phyloP scores from a whole-genome alignment of 2,113 vertebrate species.

The Montifringilla adamsi region DNA sequence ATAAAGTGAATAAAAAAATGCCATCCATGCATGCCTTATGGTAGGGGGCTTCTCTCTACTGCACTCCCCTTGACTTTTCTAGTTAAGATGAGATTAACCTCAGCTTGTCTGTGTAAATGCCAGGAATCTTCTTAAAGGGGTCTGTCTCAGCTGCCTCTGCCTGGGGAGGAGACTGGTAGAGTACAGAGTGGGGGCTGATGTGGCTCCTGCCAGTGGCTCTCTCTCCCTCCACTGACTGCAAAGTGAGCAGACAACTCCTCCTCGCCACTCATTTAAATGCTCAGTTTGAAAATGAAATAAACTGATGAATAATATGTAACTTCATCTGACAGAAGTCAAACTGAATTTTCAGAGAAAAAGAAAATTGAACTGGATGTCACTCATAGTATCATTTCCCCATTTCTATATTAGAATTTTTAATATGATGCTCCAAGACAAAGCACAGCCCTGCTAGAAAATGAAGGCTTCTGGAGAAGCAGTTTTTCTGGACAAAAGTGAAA shows the following conservation, averaged over 20 bases:
- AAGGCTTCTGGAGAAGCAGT: background rate
- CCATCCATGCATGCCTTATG: background rate
- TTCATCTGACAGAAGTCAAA: background rate
- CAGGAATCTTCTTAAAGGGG: background rate
- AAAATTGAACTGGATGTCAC: background rate
- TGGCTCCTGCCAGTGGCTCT: background rate
- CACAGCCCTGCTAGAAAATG: background rate
- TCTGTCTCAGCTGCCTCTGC: background rate
- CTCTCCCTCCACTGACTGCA: background rate
- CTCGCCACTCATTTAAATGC: background rate
- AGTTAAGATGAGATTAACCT: background rate
- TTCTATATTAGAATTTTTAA: background rate
- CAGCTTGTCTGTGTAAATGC: background rate
- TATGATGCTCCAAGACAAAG: background rate
- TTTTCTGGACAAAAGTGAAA: background rate
- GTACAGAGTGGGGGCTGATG: background rate
- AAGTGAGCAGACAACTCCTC: background rate
- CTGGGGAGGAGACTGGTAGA: background rate
- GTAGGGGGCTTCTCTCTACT: background rate
- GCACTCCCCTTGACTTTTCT: background rate
- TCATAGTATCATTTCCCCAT: background rate
- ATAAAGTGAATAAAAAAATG: background rate
- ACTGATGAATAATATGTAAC: background rate
- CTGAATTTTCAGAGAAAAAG: background rate
- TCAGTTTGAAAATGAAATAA: background rate